A percentile compares a stretch with the other conserved stretches of the same genome.
Conservation (phyloP, 2,888 invertebrate species). For the Netelia virgata region DNA sequence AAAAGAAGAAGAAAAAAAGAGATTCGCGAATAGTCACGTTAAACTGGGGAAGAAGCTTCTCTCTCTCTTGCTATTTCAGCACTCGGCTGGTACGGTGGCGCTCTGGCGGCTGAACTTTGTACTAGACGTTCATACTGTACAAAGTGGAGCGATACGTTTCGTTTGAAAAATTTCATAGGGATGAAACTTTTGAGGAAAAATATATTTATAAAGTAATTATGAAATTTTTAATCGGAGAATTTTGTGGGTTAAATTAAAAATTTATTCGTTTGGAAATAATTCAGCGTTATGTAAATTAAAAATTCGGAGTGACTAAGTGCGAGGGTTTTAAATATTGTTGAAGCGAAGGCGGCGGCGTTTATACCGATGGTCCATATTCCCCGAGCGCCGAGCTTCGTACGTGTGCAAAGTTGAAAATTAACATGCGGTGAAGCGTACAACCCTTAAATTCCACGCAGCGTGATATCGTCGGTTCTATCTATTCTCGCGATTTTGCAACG, state of each 20-base stretch:
- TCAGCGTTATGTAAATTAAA: no score
- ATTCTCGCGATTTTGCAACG: conserved; percentile 54
- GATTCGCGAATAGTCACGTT: conserved; percentile 26
- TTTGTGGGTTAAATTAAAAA: no score
- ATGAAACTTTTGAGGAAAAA: no score
- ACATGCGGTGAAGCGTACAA: conserved; percentile 38
- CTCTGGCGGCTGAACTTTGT: background rate
- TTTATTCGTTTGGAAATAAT: no score
- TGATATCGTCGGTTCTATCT: conserved; percentile 55
- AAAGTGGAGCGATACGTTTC: no score
- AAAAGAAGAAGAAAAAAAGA: conserved; percentile 7
- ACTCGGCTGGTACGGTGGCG: background rate
- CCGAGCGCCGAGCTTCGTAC: background rate
- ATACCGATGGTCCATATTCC: background rate
- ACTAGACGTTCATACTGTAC: no score
- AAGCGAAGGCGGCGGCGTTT: background rate
- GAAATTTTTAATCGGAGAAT: no score
- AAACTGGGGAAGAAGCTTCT: conserved; percentile 31
- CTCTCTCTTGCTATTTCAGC: conserved; percentile 38
- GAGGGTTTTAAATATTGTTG: no score
- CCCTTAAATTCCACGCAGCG: conserved; percentile 58
- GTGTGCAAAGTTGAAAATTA: conserved; percentile 45
- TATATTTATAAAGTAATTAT: no score
- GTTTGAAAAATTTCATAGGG: no score
- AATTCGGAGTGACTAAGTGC: no score